Percentiles rank a stretch among this genome's conserved stretches.
phyloP scores from a whole-genome alignment of 2,797 vertebrate genomes.

The Phrynocephalus guinanensis region DNA sequence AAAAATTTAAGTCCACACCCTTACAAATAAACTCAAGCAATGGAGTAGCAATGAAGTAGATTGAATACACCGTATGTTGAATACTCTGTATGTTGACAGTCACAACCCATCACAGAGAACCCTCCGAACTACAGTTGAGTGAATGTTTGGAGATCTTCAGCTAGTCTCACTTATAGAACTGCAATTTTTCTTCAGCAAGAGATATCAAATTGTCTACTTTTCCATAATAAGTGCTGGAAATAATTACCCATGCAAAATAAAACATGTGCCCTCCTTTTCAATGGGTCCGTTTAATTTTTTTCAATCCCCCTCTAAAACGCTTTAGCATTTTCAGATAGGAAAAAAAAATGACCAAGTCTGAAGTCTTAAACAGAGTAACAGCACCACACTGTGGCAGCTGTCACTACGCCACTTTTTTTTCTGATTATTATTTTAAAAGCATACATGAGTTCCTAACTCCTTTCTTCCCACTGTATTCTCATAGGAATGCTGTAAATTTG shows the following conservation, averaged over 20 bases:
- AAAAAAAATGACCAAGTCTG: not conserved
- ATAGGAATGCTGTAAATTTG: not conserved
- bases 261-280: not conserved
- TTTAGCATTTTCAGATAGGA: constrained; percentile 14
- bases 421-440: not conserved
- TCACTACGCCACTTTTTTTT: not conserved
- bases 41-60: not conserved
- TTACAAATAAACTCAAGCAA: not conserved
- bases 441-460: not conserved
- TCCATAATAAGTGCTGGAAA: too few species aligned
- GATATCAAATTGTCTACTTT: not conserved
- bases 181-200: not conserved
- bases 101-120: not conserved
- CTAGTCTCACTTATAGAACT: not conserved
- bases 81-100: not conserved
- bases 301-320: not conserved
- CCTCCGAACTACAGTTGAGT: not conserved
- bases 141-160: not conserved
- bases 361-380: constrained; percentile 71
- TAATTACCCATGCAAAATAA: not conserved
- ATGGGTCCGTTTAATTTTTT: constrained; percentile 21
- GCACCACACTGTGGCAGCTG: constrained; percentile 79
- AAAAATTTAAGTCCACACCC: not conserved
- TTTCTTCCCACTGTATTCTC: too few species aligned
- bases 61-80: too few species aligned